Conservation (phyloP, 2,113 vertebrate species). For the Prinia subflava region DNA sequence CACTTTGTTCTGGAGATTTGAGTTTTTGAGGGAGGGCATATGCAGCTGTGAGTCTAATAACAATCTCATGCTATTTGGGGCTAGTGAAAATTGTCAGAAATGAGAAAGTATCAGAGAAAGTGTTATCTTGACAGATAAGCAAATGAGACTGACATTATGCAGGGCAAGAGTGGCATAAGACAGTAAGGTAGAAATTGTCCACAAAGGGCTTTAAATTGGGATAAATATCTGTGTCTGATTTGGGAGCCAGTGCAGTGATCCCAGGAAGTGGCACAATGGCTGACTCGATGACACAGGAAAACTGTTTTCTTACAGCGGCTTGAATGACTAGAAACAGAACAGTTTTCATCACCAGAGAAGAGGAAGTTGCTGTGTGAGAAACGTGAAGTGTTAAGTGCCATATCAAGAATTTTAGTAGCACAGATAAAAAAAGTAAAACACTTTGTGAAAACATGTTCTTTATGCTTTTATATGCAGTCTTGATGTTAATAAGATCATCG, state of each 20-base stretch:
- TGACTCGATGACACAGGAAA: neutral
- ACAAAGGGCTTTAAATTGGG: neutral
- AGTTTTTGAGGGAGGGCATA: neutral
- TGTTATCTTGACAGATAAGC: neutral
- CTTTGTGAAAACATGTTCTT: neutral
- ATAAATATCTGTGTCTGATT: neutral
- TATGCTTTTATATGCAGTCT: neutral
- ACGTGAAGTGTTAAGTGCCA: neutral
- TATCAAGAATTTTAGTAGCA: neutral
- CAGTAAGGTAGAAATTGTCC: neutral
- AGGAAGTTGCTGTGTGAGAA: neutral
- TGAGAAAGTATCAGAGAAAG: neutral
- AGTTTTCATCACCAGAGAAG: neutral
- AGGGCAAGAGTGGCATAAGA: neutral
- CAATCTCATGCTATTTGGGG: neutral
- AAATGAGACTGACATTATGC: neutral
- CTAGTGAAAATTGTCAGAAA: neutral
- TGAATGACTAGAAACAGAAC: neutral
- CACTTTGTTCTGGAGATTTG: neutral
- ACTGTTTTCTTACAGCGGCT: neutral
- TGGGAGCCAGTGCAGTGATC: neutral
- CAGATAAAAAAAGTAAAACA: neutral
- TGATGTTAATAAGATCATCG: neutral
- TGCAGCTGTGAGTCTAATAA: neutral
- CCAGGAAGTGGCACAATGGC: neutral